Percentiles rank a stretch among this genome's conserved stretches.
These are phyloP conservation scores for Hydriomena furcata DNA, from an alignment of 2,888 invertebrate genomes.

Conservation along the genomic window DNA sequence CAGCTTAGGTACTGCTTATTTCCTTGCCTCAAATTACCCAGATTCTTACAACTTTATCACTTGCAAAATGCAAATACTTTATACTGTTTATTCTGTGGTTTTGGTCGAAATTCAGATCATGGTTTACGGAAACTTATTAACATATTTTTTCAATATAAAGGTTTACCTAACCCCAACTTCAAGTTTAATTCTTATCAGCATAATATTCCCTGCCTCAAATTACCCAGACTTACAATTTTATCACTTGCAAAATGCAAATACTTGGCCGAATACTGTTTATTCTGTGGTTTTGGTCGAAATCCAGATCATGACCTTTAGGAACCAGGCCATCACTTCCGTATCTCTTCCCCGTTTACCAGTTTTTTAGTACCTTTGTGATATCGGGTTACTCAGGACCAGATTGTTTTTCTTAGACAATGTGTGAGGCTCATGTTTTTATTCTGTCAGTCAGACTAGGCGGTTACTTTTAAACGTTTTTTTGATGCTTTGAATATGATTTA, in stretches of 20 bases:
- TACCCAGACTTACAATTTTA: conserved; percentile 5
- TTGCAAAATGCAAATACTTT: conserved; percentile 10
- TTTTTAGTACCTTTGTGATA: conserved; percentile 34
- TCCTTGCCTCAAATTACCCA: conserved; percentile 7
- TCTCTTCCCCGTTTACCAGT: conserved; percentile 34
- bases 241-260: conserved; percentile 12
- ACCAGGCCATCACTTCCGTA: conserved; percentile 50
- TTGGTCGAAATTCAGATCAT: conserved; percentile 36
- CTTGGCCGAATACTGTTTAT: conserved; percentile 11
- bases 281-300: conserved; percentile 24
- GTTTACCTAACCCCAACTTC: neutral
- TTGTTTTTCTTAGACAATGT: conserved; percentile 20
- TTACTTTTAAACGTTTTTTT: conserved; percentile 12
- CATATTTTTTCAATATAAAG: too few relatives aligned
- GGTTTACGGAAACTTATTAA: conserved; percentile 63
- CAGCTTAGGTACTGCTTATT: too few relatives aligned
- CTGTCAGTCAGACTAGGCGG: conserved; percentile 10
- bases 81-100: conserved; percentile 16
- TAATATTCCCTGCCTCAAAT: conserved; percentile 13
- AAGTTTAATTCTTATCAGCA: neutral
- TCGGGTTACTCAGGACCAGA: conserved; percentile 29
- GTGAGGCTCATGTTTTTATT: conserved; percentile 20
- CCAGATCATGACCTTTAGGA: conserved; percentile 57
- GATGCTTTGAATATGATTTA: conserved; percentile 17
- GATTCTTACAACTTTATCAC: conserved; percentile 7